Percentiles rank a stretch among this genome's conserved stretches.
These are phyloP conservation scores for Thrips palmi DNA, from an alignment of 1,140 invertebrate genomes.

Conservation along the genomic window DNA sequence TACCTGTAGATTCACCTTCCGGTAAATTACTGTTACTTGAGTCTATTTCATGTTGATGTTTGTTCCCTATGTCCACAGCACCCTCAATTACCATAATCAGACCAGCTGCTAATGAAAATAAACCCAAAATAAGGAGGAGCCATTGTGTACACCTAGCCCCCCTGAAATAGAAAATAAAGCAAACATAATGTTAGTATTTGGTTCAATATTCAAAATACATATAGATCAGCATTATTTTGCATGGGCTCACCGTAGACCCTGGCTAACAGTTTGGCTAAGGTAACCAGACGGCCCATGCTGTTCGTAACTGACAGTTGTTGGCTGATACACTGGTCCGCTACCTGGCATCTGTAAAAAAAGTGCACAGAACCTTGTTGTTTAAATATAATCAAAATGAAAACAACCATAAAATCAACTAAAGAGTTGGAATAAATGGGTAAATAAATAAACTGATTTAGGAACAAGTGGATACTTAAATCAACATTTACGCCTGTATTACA, in stretches of 20 bases:
- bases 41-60: background rate
- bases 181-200: background rate
- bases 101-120: conserved; percentile 17
- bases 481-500: too few species aligned
- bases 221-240: background rate
- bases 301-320: conserved; percentile 48
- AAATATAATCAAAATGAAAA: conserved; percentile 1
- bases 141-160: conserved; percentile 17
- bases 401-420: too few species aligned
- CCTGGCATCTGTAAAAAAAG: conserved; percentile 28
- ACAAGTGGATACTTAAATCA: too few species aligned
- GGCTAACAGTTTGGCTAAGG: conserved; percentile 15
- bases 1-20: conserved; percentile 1
- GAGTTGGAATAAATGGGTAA: conserved; percentile 2
- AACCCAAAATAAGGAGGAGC: conserved; percentile 16
- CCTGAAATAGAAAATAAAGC: background rate
- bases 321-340: conserved; percentile 45
- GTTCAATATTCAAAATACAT: background rate
- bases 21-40: background rate
- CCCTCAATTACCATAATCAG: conserved; percentile 19
- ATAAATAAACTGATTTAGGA: too few species aligned
- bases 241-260: conserved; percentile 11
- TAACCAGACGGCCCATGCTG: conserved; percentile 22
- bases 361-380: background rate
- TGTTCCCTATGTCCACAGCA: conserved; percentile 12